phyloP scores from a whole-genome alignment of 2,113 vertebrate genomes.

The Entomyzon cyanotis region DNA sequence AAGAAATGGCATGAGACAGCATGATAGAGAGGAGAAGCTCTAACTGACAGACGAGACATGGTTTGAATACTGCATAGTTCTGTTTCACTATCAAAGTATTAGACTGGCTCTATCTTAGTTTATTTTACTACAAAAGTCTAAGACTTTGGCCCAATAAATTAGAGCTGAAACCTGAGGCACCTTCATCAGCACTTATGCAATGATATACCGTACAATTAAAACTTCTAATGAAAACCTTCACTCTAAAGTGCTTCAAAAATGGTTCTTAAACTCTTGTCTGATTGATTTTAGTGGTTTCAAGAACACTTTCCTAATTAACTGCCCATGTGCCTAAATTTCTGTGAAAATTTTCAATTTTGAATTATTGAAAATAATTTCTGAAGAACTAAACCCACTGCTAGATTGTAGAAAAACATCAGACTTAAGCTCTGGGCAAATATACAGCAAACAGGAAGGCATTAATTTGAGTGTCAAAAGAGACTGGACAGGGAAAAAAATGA shows the following conservation, averaged over 20 bases:
- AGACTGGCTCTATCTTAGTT: not conserved
- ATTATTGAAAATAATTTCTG: not conserved
- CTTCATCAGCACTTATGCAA: not conserved
- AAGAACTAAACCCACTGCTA: not conserved
- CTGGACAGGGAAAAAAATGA: constrained; percentile 8
- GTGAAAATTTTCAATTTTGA: not conserved
- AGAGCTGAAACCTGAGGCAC: not conserved
- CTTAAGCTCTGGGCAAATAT: not conserved
- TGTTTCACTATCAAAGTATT: not conserved
- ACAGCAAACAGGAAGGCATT: not conserved
- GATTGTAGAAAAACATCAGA: not conserved
- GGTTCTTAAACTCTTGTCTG: not conserved
- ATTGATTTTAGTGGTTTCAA: not conserved
- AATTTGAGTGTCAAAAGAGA: not conserved
- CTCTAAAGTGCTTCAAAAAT: not conserved
- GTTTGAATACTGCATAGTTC: not conserved
- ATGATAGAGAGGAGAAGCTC: not conserved
- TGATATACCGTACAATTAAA: not conserved
- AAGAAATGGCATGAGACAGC: not conserved
- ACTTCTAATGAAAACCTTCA: not conserved
- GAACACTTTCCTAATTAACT: not conserved
- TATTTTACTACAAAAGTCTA: not conserved
- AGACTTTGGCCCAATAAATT: not conserved
- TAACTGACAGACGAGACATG: fast-evolving
- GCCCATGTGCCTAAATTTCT: not conserved